Percentiles rank a stretch among this genome's conserved stretches.
These are phyloP conservation scores for Neocrepidodera transversa DNA, from an alignment of 2,888 invertebrate genomes.

Conservation along the genomic window DNA sequence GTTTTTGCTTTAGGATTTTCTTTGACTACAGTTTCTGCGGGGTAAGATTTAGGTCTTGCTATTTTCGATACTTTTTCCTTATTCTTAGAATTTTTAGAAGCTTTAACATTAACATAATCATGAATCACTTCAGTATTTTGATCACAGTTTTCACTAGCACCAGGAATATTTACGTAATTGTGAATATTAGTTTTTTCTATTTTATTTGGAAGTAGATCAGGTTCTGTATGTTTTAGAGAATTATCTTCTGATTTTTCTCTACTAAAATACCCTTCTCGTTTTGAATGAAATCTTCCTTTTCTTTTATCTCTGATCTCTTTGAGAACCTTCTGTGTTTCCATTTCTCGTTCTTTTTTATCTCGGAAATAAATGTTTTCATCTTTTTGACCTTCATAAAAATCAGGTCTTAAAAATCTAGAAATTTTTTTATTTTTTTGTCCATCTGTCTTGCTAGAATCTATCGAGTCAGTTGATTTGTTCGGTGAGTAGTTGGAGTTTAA, in stretches of 20 bases:
- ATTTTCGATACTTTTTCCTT: conserved; percentile 61
- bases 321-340: conserved; percentile 72
- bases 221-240: conserved; percentile 43
- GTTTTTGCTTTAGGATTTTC: conserved; percentile 29
- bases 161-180: conserved; percentile 51
- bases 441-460: conserved; percentile 53
- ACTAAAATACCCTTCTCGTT: conserved; percentile 52
- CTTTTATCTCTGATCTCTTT: conserved; percentile 73
- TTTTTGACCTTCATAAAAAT: conserved; percentile 74
- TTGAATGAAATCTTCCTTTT: conserved; percentile 50
- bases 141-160: conserved; percentile 22
- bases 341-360: conserved; percentile 70
- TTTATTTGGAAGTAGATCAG: conserved; percentile 44
- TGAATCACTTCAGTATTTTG: conserved; percentile 37
- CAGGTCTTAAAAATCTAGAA: conserved; percentile 78
- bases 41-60: conserved; percentile 66
- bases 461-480: conserved; percentile 40
- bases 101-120: conserved; percentile 52
- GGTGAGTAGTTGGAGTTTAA: conserved; percentile 44
- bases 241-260: conserved; percentile 38
- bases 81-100: conserved; percentile 44
- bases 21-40: conserved; percentile 57
- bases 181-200: conserved; percentile 50
- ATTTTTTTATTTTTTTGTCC: conserved; percentile 60
- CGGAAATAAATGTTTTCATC: conserved; percentile 70